phyloP scores from a whole-genome alignment of 2,113 vertebrate genomes.

The Cottus gobio region DNA sequence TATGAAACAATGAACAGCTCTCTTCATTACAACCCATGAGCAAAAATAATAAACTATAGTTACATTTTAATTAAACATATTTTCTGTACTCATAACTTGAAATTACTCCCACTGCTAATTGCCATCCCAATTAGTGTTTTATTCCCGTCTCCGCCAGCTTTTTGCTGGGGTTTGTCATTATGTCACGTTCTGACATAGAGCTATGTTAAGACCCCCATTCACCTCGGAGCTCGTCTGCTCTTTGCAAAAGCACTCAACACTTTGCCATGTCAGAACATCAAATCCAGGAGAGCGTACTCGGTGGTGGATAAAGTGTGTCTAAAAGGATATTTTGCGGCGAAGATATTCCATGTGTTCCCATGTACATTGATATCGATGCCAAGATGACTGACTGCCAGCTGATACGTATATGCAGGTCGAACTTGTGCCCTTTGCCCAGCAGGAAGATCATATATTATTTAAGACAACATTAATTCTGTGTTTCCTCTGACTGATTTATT shows the following conservation, averaged over 20 bases:
- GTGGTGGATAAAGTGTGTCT: neutral
- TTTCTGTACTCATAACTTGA: neutral
- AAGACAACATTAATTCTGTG: neutral
- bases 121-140: neutral
- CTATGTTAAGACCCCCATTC: neutral
- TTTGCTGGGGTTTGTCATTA: neutral
- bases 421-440: neutral
- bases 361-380: neutral
- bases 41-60: neutral
- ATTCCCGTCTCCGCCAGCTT: neutral
- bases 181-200: neutral
- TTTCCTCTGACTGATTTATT: neutral
- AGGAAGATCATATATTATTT: neutral
- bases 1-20: neutral
- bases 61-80: neutral
- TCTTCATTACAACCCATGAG: neutral
- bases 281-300: neutral
- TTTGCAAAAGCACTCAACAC: constrained; percentile 31
- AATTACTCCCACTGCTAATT: neutral
- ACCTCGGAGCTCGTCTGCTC: constrained; percentile 9
- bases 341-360: constrained; percentile 12
- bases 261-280: constrained; percentile 18
- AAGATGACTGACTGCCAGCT: neutral
- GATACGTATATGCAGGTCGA: neutral
- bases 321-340: neutral